Evolutionary conservation across 2,797 vertebrate species (phyloP), one percentile per base, ranked within the genome.

Genomic region (Diplodus sargus): DNA sequence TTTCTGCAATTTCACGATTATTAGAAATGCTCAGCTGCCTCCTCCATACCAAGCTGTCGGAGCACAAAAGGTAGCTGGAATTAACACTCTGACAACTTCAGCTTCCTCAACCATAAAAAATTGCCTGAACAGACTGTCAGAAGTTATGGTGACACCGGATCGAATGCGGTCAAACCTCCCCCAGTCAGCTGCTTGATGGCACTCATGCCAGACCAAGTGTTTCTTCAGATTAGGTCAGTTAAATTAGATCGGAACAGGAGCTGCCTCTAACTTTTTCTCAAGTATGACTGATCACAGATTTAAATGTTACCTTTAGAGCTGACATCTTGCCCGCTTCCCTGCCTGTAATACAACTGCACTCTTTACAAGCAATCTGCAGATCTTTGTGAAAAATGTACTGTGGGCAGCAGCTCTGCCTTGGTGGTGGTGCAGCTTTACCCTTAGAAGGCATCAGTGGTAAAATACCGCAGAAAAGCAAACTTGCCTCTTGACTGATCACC

Each of bases 171-270:
- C 14, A 17, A 56, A 52, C 22, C 43, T 54, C 22, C 30, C 16
- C 51, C n/a, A 58, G 43, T 34, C 45, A 74, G 58, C 30, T 79
- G 57, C 22, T 56, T 42, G 39, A 47, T 34, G 47, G 11, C 4
- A 1, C 7, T 45, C 13, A 12, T 25, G 23, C n/a, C 16, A 45
- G 52, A 54, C 15, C 42, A 60, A 48, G 6, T 11, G 3, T 48
- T 64, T 74, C 30, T 56, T 13, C 15, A 28, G 11, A 20, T 51
- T 45, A 54, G 9, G 34, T 58, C 23, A 5, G 17, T 39, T 1
- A 48, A 11, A 54, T 70, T 16, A 25, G 15, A 58, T 43, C 1
- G 39, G 10, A 12, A 22, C n/a, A 51, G 20, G 15, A 28, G 14
- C 22, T n/a, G 47, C 14, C 6, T 64, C 43, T 2, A 17, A 43